Evolutionary conservation across 2,888 invertebrate species (phyloP).

Genomic region (Cotesia congregata): DNA sequence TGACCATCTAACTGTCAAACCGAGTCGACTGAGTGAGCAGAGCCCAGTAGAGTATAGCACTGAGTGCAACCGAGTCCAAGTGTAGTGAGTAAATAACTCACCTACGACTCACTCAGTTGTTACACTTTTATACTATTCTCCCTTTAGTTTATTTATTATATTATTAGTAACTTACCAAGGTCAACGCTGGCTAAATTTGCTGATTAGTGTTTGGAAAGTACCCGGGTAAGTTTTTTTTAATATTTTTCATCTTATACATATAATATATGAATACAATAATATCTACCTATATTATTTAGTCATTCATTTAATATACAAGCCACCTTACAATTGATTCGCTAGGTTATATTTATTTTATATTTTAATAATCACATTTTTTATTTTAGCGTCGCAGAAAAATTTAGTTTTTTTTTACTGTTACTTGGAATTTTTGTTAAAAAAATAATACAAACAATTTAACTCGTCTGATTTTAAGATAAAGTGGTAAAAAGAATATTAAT

Average conservation of each 20-base stretch:
- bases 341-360: background rate
- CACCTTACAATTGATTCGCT: background rate
- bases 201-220: constrained; percentile 59
- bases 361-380: background rate
- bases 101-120: background rate
- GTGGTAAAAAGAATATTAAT: background rate
- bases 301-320: too few relatives aligned
- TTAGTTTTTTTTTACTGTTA: background rate
- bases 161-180: constrained; percentile 52
- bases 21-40: constrained; percentile 37
- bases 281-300: background rate
- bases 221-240: constrained; percentile 61
- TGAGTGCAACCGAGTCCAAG: constrained; percentile 19
- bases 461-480: background rate
- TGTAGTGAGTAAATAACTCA: constrained; percentile 13
- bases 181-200: constrained; percentile 62
- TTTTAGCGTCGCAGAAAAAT: too few relatives aligned
- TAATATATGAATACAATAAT: background rate
- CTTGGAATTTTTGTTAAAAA: background rate
- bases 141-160: constrained; percentile 53
- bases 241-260: constrained; percentile 12
- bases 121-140: constrained; percentile 42
- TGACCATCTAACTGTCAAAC: constrained; percentile 62
- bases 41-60: background rate
- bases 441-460: background rate